phyloP scores from a whole-genome alignment of 1,140 invertebrate species.

The Cyclina sinensis region DNA sequence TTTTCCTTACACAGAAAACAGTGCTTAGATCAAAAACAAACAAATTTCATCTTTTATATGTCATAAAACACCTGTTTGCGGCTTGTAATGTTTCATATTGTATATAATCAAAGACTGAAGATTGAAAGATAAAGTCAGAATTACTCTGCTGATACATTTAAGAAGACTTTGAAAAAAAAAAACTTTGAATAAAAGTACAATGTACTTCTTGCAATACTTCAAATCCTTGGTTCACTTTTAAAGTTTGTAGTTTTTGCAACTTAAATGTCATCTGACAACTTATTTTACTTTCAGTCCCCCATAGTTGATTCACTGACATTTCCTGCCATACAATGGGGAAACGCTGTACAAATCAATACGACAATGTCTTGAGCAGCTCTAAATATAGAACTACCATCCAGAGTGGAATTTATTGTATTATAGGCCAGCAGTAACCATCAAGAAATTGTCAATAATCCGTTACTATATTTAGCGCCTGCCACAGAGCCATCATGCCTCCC shows the following conservation, averaged over 20 bases:
- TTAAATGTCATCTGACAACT: background rate
- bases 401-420: conserved; percentile 40
- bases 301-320: background rate
- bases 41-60: background rate
- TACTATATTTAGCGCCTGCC: conserved; percentile 27
- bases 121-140: too few species aligned
- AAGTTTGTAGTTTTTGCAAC: too few species aligned
- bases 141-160: too few species aligned
- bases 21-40: background rate
- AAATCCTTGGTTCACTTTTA: too few species aligned
- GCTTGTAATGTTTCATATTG: too few species aligned
- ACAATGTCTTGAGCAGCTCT: conserved; percentile 15
- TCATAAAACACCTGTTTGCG: conserved; percentile 21
- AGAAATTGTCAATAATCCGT: conserved; percentile 52
- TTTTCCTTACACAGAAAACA: background rate
- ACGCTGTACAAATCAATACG: conserved; percentile 24
- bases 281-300: background rate
- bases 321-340: background rate
- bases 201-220: too few species aligned
- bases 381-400: conserved; percentile 25
- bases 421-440: conserved; percentile 28
- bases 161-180: too few species aligned
- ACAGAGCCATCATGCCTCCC: conserved; percentile 10
- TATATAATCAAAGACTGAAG: too few species aligned
- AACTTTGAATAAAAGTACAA: too few species aligned